Percentiles rank a stretch among this genome's conserved stretches.
Conservation (phyloP, 2,888 invertebrate species). For the Epinotia brunnichana region DNA sequence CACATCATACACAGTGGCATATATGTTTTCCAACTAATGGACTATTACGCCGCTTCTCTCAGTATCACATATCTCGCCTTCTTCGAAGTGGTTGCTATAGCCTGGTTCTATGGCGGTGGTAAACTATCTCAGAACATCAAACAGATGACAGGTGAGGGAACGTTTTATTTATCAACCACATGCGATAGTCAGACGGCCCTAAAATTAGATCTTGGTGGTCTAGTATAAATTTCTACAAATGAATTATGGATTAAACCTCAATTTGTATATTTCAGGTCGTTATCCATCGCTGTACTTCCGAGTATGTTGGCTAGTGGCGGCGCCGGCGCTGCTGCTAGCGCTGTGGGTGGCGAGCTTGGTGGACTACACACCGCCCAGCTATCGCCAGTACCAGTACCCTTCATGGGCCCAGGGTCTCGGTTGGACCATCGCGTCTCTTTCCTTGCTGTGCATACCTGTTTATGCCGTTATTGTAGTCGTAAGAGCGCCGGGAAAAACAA, state of each 20-base stretch:
- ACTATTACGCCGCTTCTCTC: constrained; percentile 96
- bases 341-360: constrained; percentile 95
- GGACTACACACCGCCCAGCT: constrained; percentile 93
- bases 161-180: constrained; percentile 10
- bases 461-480: constrained; percentile 89
- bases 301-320: constrained; percentile 92
- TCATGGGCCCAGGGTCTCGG: constrained; percentile 93
- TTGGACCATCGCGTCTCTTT: constrained; percentile 93
- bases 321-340: constrained; percentile 91
- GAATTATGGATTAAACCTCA: not conserved
- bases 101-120: constrained; percentile 95
- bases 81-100: constrained; percentile 95
- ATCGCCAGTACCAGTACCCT: constrained; percentile 92
- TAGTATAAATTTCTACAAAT: not conserved
- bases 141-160: constrained; percentile 91
- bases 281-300: constrained; percentile 92
- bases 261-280: constrained; percentile 64
- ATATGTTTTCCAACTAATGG: constrained; percentile 95
- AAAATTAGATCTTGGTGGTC: not conserved
- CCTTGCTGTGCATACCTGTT: constrained; percentile 93
- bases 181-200: not conserved
- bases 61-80: constrained; percentile 96
- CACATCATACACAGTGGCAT: constrained; percentile 96
- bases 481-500: constrained; percentile 87
- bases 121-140: constrained; percentile 92